These are phyloP conservation scores for Plecotus auritus DNA, from an alignment of 2,113 vertebrate species.

Conservation along the genomic window DNA sequence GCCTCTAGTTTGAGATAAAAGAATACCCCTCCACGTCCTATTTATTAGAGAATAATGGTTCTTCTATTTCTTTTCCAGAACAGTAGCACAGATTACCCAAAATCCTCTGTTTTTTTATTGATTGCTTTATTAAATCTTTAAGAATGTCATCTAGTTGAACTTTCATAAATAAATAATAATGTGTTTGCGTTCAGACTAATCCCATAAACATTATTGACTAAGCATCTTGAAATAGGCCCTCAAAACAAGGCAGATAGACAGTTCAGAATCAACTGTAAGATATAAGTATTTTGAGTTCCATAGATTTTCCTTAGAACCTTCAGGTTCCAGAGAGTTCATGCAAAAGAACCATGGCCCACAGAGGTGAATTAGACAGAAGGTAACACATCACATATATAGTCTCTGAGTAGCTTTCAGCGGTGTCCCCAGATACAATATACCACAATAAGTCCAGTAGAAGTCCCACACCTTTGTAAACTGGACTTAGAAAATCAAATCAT, in stretches of 20 bases:
- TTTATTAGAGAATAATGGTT: neutral
- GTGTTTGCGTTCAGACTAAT: neutral
- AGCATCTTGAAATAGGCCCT: neutral
- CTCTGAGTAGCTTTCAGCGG: neutral
- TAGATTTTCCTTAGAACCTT: neutral
- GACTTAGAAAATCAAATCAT: neutral
- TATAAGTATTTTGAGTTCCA: neutral
- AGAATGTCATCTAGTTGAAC: neutral
- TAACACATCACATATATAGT: neutral
- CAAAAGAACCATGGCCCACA: neutral
- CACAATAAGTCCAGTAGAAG: neutral
- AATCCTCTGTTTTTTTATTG: neutral
- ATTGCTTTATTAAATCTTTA: neutral
- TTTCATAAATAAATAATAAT: conserved; percentile 1
- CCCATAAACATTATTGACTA: neutral
- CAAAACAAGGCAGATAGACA: neutral
- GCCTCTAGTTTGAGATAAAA: neutral
- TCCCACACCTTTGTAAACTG: neutral
- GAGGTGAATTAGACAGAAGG: neutral
- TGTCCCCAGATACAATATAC: neutral
- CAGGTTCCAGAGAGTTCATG: neutral
- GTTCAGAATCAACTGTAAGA: neutral
- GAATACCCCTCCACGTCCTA: accelerated
- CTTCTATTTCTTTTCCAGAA: neutral
- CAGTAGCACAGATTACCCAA: neutral